Conservation (phyloP, 2,113 vertebrate genomes). For the Epinephelus moara region DNA sequence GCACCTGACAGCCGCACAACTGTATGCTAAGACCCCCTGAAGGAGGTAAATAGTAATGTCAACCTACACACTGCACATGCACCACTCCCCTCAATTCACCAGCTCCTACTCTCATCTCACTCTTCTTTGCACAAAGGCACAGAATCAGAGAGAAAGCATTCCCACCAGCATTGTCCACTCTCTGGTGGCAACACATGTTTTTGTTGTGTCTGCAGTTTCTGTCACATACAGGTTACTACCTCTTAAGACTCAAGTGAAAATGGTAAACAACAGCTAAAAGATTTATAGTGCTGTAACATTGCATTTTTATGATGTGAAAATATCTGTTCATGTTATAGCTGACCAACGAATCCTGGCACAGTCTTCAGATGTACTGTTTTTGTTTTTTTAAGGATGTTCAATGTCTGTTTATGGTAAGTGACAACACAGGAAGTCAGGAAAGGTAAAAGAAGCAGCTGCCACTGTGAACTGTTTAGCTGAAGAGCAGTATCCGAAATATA, state of each 20-base stretch:
- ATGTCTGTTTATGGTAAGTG: background rate
- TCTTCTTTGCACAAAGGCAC: conserved; percentile 71
- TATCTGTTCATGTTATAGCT: background rate
- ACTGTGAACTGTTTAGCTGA: background rate
- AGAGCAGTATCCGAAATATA: conserved; percentile 1
- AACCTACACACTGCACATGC: conserved; percentile 53
- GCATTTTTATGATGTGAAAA: background rate
- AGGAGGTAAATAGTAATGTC: conserved; percentile 77
- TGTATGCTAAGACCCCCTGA: conserved; percentile 68
- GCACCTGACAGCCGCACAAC: conserved; percentile 79
- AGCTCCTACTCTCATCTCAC: conserved; percentile 69
- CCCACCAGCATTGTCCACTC: conserved; percentile 63
- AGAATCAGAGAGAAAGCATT: conserved; percentile 72
- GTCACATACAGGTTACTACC: conserved; percentile 11
- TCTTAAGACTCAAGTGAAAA: conserved; percentile 8
- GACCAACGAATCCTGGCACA: background rate
- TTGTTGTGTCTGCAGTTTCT: conserved; percentile 59
- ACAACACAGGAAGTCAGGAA: background rate
- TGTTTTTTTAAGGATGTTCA: background rate
- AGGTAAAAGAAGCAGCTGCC: background rate
- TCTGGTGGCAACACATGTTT: conserved; percentile 63
- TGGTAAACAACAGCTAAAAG: conserved; percentile 9
- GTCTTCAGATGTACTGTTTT: background rate
- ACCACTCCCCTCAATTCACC: conserved; percentile 36
- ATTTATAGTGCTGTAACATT: background rate